Conservation (phyloP, 2,113 vertebrate species). For the Hypanus sabinus region DNA sequence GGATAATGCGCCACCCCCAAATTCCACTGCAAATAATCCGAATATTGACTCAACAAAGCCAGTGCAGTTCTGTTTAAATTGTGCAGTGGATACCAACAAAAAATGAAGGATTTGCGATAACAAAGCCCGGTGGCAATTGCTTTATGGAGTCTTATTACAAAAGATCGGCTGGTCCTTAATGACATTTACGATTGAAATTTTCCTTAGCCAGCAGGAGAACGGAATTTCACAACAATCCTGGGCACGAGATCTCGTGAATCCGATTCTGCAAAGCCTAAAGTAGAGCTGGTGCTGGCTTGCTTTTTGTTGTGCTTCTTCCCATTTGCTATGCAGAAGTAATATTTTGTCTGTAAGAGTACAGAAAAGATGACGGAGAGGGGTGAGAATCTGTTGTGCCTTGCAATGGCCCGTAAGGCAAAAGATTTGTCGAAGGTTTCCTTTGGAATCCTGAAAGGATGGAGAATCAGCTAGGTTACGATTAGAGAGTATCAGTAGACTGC, state of each 20-base stretch:
- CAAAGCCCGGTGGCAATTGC: neutral
- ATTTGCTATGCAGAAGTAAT: no score
- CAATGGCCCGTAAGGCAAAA: neutral
- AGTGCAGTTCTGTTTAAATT: no score
- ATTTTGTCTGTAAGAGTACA: neutral
- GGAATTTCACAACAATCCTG: neutral
- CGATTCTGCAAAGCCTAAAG: neutral
- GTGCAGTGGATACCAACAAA: neutral
- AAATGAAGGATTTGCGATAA: neutral
- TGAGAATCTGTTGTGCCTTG: no score
- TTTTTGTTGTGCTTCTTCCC: neutral
- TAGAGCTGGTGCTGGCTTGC: neutral
- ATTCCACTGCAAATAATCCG: neutral
- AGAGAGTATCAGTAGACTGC: conserved; percentile 52
- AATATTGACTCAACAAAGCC: neutral
- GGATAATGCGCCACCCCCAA: neutral
- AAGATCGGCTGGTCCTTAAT: neutral
- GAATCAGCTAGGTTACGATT: conserved; percentile 49
- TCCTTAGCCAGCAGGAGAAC: neutral
- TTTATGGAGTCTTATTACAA: neutral
- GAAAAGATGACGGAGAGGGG: neutral
- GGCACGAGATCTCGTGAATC: neutral
- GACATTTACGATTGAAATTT: conserved; percentile 31
- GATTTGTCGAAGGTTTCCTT: neutral
- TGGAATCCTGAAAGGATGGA: conserved; percentile 48